Evolutionary conservation across 2,888 invertebrate species (phyloP).

Genomic region (Lordiphosa fenestrarum): DNA sequence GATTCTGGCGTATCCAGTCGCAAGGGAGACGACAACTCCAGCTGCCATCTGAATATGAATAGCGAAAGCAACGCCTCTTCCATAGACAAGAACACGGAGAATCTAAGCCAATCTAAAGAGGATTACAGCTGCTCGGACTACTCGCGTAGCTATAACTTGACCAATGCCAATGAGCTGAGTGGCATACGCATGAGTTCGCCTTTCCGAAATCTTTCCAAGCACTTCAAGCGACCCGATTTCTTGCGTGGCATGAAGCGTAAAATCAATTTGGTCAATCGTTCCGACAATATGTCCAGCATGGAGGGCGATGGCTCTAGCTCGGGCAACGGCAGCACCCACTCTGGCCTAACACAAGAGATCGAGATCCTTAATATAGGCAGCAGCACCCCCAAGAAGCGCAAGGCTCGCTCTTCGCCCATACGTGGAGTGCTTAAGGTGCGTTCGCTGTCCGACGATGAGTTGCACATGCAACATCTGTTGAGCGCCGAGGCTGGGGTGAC

Average conservation of each 20-base stretch:
- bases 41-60: conserved; percentile 81
- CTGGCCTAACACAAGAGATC: conserved; percentile 87
- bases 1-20: conserved; percentile 81
- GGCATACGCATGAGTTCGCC: conserved; percentile 79
- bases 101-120: conserved; percentile 76
- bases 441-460: conserved; percentile 84
- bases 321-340: conserved; percentile 84
- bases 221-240: conserved; percentile 79
- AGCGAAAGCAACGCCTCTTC: conserved; percentile 82
- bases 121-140: conserved; percentile 80
- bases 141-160: conserved; percentile 80
- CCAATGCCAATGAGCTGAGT: conserved; percentile 77
- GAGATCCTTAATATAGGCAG: conserved; percentile 85
- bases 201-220: conserved; percentile 75
- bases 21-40: conserved; percentile 81
- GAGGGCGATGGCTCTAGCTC: conserved; percentile 80
- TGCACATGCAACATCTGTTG: conserved; percentile 82
- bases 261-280: conserved; percentile 81
- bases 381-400: conserved; percentile 85
- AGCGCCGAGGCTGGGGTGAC: conserved; percentile 80
- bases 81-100: conserved; percentile 75
- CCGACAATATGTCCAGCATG: conserved; percentile 71
- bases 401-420: conserved; percentile 80
- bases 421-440: conserved; percentile 84
- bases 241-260: conserved; percentile 83